Evolutionary conservation across 1,140 invertebrate genomes (phyloP).

Genomic region (Rhyzopertha dominica): DNA sequence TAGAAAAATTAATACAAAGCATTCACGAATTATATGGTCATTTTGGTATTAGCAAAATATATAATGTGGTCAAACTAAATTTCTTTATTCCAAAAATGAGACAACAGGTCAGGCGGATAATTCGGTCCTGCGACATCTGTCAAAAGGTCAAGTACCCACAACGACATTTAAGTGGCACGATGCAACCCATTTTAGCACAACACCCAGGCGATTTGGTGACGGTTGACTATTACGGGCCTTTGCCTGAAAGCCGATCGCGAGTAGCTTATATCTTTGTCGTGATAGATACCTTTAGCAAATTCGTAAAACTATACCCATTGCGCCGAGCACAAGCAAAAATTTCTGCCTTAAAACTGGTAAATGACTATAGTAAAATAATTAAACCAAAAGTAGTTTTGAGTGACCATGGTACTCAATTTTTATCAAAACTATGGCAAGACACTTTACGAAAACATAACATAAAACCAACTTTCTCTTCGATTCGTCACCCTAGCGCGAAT

Average conservation of each 20-base stretch:
- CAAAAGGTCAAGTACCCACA: constrained; percentile 13
- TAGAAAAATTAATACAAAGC: no score
- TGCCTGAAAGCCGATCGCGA: constrained; percentile 24
- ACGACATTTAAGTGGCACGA: background rate
- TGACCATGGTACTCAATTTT: constrained; percentile 29
- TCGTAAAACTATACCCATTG: constrained; percentile 34
- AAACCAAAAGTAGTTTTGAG: constrained; percentile 17
- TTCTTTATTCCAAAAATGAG: constrained; percentile 33
- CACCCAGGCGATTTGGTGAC: constrained; percentile 34
- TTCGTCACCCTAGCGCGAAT: constrained; percentile 36
- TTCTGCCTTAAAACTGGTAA: constrained; percentile 16
- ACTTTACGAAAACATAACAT: constrained; percentile 23
- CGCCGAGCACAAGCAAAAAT: constrained; percentile 25
- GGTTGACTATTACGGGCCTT: constrained; percentile 36
- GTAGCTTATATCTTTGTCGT: constrained; percentile 32
- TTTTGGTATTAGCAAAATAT: constrained; percentile 34
- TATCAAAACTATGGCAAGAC: constrained; percentile 16
- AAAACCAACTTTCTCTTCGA: constrained; percentile 24
- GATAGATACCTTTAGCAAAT: constrained; percentile 39
- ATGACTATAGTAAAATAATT: constrained; percentile 16
- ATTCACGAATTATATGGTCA: constrained; percentile 36
- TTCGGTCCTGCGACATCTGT: constrained; percentile 25
- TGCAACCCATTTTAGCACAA: constrained; percentile 17
- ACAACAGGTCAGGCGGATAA: constrained; percentile 16
- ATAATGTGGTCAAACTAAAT: constrained; percentile 26